A percentile compares a stretch with the other conserved stretches of the same genome.
Conservation (phyloP, 2,888 invertebrate genomes). For the Anagyrus pseudococci region DNA sequence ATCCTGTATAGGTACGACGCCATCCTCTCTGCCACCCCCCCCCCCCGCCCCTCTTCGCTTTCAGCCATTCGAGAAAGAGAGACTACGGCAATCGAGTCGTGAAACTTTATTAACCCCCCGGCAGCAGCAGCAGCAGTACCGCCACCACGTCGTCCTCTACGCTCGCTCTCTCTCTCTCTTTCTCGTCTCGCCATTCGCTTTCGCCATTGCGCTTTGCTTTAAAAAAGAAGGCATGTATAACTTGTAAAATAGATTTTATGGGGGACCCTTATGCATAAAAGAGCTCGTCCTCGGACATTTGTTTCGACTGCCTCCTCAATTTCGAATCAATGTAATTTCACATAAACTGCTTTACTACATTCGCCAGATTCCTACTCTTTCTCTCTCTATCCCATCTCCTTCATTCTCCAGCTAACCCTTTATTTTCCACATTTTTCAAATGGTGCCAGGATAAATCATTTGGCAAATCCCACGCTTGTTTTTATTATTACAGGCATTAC, state of each 20-base stretch:
- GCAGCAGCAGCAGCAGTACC: neutral
- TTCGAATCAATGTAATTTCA: conserved; percentile 37
- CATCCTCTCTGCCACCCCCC: neutral
- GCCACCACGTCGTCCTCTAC: too few species aligned
- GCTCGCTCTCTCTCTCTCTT: too few species aligned
- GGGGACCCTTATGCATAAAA: conserved; percentile 26
- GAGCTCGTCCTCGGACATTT: conserved; percentile 9
- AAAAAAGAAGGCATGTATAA: conserved; percentile 32
- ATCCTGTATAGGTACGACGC: conserved; percentile 10
- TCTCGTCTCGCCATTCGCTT: too few species aligned
- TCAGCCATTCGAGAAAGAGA: neutral
- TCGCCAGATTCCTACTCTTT: conserved; percentile 28
- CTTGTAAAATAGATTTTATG: conserved; percentile 38
- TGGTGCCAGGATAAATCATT: too few species aligned
- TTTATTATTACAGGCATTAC: too few species aligned
- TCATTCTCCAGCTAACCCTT: too few species aligned
- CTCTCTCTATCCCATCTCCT: too few species aligned
- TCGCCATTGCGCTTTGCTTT: conserved; percentile 18
- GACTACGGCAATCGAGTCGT: conserved; percentile 34
- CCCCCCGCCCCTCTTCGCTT: neutral
- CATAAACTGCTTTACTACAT: conserved; percentile 33
- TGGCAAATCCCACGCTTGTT: too few species aligned
- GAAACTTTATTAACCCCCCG: conserved; percentile 37
- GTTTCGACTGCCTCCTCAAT: conserved; percentile 25
- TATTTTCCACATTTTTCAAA: too few species aligned